Evolutionary conservation across 2,797 vertebrate genomes (phyloP).

Genomic region (Myotis daubentonii): DNA sequence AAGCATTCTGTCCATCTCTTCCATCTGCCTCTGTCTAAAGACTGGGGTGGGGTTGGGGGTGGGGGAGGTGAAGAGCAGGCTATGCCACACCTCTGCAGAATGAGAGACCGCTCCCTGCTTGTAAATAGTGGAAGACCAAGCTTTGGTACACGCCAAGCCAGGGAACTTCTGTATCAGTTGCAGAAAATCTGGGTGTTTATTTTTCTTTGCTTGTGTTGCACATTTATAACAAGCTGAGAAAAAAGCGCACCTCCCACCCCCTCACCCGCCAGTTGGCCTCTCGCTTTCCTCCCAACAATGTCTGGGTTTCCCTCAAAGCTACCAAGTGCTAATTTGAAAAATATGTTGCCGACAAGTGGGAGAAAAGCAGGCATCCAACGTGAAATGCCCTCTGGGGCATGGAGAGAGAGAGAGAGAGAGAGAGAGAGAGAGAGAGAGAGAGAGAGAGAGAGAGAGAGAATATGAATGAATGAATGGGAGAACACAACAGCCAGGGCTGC

Average conservation of each 20-base stretch:
- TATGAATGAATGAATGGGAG: neutral
- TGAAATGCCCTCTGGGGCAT: constrained; percentile 59
- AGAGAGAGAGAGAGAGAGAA: neutral
- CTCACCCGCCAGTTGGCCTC: neutral
- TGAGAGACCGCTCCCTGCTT: constrained; percentile 52
- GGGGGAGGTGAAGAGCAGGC: neutral
- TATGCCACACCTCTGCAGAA: constrained; percentile 7
- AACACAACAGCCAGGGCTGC: neutral
- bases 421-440: neutral
- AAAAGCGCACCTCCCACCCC: neutral
- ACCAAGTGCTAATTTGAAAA: constrained; percentile 77
- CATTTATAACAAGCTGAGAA: constrained; percentile 69
- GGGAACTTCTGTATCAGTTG: constrained; percentile 60
- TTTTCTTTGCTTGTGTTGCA: constrained; percentile 76
- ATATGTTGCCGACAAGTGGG: constrained; percentile 63
- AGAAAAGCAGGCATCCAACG: constrained; percentile 62
- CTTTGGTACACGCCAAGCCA: constrained; percentile 61
- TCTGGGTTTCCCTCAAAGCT: constrained; percentile 74
- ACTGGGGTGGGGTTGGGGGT: neutral
- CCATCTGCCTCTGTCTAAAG: neutral
- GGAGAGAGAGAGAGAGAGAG: neutral
- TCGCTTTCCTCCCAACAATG: constrained; percentile 55
- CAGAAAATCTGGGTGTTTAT: constrained; percentile 64
- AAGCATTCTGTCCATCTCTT: neutral
- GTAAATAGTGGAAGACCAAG: constrained; percentile 48